phyloP scores from a whole-genome alignment of 2,113 vertebrate species.

The Corvus cornix region DNA sequence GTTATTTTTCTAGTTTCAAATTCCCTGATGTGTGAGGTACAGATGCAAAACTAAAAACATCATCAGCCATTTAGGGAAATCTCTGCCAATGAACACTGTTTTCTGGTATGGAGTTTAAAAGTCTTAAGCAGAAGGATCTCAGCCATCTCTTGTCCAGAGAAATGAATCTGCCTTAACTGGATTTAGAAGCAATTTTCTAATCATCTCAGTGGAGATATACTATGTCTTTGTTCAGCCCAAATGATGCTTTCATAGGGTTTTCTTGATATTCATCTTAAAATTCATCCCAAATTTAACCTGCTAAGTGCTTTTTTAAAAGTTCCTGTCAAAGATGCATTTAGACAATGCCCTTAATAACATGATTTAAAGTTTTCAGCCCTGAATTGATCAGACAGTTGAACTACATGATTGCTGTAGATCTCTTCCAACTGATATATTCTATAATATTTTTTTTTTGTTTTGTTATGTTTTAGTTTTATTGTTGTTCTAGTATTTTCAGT shows the following conservation, averaged over 20 bases:
- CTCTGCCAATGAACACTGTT: not conserved
- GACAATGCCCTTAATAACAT: not conserved
- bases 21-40: rapidly evolving
- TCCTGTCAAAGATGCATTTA: not conserved
- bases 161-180: not conserved
- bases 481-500: not conserved
- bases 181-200: not conserved
- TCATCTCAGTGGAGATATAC: not conserved
- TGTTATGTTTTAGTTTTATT: not conserved
- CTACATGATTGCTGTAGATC: not conserved
- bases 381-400: not conserved
- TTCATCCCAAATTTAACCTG: not conserved
- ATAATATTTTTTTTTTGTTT: not conserved
- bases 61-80: not conserved
- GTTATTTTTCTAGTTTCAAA: not conserved
- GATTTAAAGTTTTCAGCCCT: not conserved
- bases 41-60: rapidly evolving
- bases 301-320: not conserved
- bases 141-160: not conserved
- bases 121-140: not conserved
- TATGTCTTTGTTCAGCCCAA: not conserved
- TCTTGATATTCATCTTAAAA: not conserved
- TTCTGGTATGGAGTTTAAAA: not conserved
- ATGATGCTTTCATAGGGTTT: not conserved
- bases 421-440: not conserved